Percentiles rank a stretch among this genome's conserved stretches.
phyloP scores from a whole-genome alignment of 2,797 vertebrate genomes.

The Sylvilagus floridanus region DNA sequence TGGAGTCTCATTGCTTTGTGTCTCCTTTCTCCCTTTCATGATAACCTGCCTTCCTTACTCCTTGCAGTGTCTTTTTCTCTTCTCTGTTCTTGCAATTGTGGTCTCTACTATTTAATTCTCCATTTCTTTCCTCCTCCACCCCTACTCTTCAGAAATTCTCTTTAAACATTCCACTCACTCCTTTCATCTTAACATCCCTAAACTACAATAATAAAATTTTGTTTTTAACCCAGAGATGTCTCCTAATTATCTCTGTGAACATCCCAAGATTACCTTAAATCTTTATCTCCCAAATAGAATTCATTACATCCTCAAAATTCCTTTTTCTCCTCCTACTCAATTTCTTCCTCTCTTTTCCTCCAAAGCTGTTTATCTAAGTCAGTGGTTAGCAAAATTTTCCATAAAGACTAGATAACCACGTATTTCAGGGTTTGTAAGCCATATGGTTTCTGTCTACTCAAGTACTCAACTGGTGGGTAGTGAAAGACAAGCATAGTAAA shows the following conservation, averaged over 20 bases:
- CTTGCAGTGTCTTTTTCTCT: not conserved
- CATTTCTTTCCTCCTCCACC: not conserved
- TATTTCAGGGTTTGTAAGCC: not conserved
- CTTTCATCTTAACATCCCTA: not conserved
- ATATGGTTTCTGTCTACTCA: not conserved
- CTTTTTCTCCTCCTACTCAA: not conserved
- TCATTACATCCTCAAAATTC: not conserved
- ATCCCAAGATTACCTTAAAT: not conserved
- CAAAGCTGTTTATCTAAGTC: not conserved
- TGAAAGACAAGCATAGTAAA: not conserved
- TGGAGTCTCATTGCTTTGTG: not conserved
- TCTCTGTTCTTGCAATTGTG: not conserved
- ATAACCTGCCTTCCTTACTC: not conserved
- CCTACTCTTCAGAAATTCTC: not conserved
- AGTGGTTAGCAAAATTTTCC: not conserved
- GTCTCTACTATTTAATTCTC: not conserved
- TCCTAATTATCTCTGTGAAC: not conserved
- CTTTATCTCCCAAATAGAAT: not conserved
- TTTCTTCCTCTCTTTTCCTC: not conserved
- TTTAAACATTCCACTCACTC: not conserved
- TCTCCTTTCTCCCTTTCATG: not conserved
- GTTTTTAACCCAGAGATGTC: not conserved
- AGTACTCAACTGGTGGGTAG: not conserved
- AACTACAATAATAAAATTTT: not conserved
- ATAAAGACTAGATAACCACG: not conserved